phyloP scores from a whole-genome alignment of 2,888 invertebrate genomes.

The Acanthosepion lycidas region DNA sequence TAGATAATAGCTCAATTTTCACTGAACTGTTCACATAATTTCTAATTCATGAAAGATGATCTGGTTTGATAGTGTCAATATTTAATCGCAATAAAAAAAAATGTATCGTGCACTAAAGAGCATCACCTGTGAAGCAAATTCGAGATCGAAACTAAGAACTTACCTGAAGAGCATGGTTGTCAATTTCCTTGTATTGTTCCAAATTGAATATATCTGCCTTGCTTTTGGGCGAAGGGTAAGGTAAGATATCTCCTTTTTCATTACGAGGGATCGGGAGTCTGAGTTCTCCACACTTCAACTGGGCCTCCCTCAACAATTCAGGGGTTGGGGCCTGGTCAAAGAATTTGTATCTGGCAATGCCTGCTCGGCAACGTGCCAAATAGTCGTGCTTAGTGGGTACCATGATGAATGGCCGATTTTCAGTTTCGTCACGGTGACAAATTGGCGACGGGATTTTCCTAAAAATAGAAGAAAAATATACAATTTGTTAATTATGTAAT shows the following conservation, averaged over 20 bases:
- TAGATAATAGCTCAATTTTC: no score
- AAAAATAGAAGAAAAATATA: background rate
- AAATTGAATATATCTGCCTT: conserved; percentile 57
- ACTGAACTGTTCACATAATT: no score
- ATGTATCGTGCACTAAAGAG: no score
- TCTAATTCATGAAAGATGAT: no score
- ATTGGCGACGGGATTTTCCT: conserved; percentile 17
- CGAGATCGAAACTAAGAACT: background rate
- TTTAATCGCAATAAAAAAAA: no score
- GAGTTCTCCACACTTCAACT: conserved; percentile 56
- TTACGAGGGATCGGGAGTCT: conserved; percentile 55
- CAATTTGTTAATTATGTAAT: background rate
- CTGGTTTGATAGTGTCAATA: no score
- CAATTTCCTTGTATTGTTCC: conserved; percentile 55
- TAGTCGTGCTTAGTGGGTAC: conserved; percentile 34
- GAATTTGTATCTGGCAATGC: conserved; percentile 43
- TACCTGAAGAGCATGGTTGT: conserved; percentile 60
- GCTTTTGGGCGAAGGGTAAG: conserved; percentile 55
- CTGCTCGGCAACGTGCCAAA: background rate
- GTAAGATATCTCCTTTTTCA: conserved; percentile 58
- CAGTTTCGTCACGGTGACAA: background rate
- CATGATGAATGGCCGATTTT: conserved; percentile 39
- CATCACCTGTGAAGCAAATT: no score
- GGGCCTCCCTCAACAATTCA: conserved; percentile 57
- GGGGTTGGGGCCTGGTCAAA: conserved; percentile 58